Evolutionary conservation across 2,113 vertebrate genomes (phyloP), one percentile per base, ranked within the genome.

Genomic region (Thamnaconus septentrionalis): DNA sequence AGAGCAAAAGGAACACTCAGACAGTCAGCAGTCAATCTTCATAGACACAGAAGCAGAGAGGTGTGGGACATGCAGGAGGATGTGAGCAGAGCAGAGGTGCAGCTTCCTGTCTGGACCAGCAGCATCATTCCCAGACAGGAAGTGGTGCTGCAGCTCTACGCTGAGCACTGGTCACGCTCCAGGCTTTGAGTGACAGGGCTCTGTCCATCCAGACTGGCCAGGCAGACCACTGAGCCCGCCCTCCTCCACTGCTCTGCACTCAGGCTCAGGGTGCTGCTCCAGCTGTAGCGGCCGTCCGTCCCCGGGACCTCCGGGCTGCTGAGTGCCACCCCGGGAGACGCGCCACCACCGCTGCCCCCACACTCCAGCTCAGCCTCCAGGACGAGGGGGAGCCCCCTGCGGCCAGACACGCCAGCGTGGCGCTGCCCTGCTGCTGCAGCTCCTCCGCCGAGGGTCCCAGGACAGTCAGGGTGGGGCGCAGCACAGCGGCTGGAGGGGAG

Each of bases 321-420:
- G 4, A 31, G 18, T 31, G 18, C 2, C 18, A 31, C 18, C 18
- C 18, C 45, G 5, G 8, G 8, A 46, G 45, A 46, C 45, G n/a
- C n/a, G 45, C 5, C 8, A 8, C 45, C 8, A 8, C 45, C 8
- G 45, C 45, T 8, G 45, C 45, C 45, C 45, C 45, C 45, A 46
- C 45, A 5, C 8, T 46, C 45, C 45, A 46, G 45, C 45, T 46
- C 45, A 46, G 45, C 45, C 8, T 46, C 45, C 45, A 87, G 60
- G 41, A 84, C 86, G 67, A 75, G 46, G 59, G 60, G 87, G 18
- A 71, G 64, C 48, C 66, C 89, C 78, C 8, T 87, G 81, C 71
- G 88, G 88, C 73, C 45, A 59, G 56, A 69, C 73, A 7, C 0
- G 0, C 0, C 64, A 79, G 8, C 5, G 41, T 57, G 0, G 10